These are phyloP conservation scores for Trachops cirrhosus DNA, from an alignment of 2,797 vertebrate genomes.

Conservation along the genomic window DNA sequence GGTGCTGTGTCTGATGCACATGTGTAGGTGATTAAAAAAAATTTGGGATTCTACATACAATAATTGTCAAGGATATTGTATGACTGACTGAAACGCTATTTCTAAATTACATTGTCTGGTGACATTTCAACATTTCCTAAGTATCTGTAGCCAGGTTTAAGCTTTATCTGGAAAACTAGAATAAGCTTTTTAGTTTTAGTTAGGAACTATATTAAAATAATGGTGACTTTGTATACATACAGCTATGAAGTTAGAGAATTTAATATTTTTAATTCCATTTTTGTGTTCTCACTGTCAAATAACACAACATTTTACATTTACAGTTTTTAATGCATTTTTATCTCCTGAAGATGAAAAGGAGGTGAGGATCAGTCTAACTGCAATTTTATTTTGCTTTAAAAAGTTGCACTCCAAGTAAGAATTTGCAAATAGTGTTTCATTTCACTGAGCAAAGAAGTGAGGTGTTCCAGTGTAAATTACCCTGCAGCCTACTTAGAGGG, in stretches of 20 bases:
- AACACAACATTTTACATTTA: not conserved
- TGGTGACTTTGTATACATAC: not conserved
- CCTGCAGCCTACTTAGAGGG: not conserved
- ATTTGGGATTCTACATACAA: not conserved
- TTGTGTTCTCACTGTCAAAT: not conserved
- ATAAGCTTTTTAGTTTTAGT: not conserved
- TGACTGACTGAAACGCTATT: constrained; percentile 4
- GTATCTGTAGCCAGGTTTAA: not conserved
- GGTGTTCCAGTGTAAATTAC: not conserved
- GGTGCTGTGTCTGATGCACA: not conserved
- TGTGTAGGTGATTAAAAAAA: not conserved
- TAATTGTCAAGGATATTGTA: not conserved
- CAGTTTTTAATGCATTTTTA: not conserved
- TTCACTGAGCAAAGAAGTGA: not conserved
- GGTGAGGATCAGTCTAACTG: not conserved
- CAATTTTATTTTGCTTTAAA: constrained; percentile 43
- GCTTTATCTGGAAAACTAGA: constrained; percentile 3
- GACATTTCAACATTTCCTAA: not conserved
- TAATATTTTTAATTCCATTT: constrained; percentile 20
- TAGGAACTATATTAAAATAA: not conserved
- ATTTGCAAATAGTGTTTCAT: constrained; percentile 31
- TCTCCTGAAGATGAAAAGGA: not conserved
- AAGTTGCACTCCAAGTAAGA: constrained; percentile 21
- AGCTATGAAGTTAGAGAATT: not conserved
- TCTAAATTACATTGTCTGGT: not conserved